A percentile compares a stretch with the other conserved stretches of the same genome.
Evolutionary conservation across 2,888 invertebrate genomes (phyloP).

Genomic region (Drosophila meridionalis): DNA sequence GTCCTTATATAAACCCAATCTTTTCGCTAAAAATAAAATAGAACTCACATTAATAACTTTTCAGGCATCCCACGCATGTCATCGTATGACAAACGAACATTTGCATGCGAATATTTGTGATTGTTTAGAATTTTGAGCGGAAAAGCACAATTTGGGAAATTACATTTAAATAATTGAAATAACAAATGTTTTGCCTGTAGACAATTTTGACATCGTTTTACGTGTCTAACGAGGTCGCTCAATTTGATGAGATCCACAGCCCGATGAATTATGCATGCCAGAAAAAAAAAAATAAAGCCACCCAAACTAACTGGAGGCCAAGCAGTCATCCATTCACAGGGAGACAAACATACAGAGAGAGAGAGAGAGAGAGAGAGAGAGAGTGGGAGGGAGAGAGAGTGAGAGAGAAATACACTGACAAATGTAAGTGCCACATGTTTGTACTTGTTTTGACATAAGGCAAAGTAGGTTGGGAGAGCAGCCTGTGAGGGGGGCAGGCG

Average conservation of each 20-base stretch:
- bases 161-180: slow-evolving; percentile 78
- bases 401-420: slow-evolving; percentile 41
- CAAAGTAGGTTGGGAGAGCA: background rate
- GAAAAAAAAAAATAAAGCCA: slow-evolving; percentile 8
- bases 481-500: background rate
- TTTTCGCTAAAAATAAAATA: background rate
- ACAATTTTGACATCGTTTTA: slow-evolving; percentile 69
- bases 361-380: slow-evolving; percentile 17
- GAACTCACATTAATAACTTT: background rate
- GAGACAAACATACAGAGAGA: slow-evolving; percentile 28
- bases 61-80: slow-evolving; percentile 5
- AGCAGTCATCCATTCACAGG: slow-evolving; percentile 25
- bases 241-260: slow-evolving; percentile 73
- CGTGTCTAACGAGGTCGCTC: slow-evolving; percentile 66
- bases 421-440: slow-evolving; percentile 71
- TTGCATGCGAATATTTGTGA: slow-evolving; percentile 22
- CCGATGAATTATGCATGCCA: slow-evolving; percentile 70
- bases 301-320: slow-evolving; percentile 36
- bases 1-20: background rate
- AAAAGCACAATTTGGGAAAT: slow-evolving; percentile 69
- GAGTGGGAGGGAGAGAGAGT: slow-evolving; percentile 20
- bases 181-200: slow-evolving; percentile 68
- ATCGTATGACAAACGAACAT: slow-evolving; percentile 2
- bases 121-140: slow-evolving; percentile 35
- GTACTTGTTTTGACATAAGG: slow-evolving; percentile 65